These are phyloP conservation scores for Sepiola atlantica DNA, from an alignment of 2,888 invertebrate genomes.

Conservation along the genomic window DNA sequence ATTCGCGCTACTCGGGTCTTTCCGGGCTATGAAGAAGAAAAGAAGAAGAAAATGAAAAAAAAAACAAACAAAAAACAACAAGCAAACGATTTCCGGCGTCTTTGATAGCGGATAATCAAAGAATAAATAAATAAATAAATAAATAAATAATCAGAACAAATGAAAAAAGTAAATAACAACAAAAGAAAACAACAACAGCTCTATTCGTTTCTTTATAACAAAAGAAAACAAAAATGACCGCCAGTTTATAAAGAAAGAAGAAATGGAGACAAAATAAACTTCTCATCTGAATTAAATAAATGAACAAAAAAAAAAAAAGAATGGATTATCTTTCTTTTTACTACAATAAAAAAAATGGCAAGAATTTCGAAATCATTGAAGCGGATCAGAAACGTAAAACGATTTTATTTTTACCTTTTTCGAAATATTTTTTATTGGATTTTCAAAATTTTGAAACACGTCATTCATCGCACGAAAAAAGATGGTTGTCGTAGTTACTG, in stretches of 20 bases:
- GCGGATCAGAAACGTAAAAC: not conserved
- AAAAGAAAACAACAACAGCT: not conserved
- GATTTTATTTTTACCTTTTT: not conserved
- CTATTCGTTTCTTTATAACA: not conserved
- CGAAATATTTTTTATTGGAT: too few relatives aligned
- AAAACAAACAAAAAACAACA: too few relatives aligned
- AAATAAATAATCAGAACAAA: not conserved
- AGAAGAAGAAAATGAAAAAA: too few relatives aligned
- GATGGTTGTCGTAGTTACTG: too few relatives aligned
- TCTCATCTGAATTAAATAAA: not conserved
- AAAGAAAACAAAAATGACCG: not conserved
- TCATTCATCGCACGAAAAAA: too few relatives aligned
- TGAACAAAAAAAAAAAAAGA: not conserved
- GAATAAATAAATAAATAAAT: not conserved
- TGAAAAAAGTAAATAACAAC: too few relatives aligned
- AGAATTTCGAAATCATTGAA: not conserved
- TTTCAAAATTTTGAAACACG: too few relatives aligned
- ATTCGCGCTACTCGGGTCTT: not conserved
- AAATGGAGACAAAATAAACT: not conserved
- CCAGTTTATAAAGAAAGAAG: too few relatives aligned
- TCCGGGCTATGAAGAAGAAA: not conserved
- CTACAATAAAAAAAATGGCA: not conserved
- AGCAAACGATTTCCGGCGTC: not conserved
- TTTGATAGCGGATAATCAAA: not conserved
- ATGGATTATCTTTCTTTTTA: not conserved